Base-by-base conservation (phyloP, 2,888 invertebrate species). In the Euplexia lucipara region DNA sequence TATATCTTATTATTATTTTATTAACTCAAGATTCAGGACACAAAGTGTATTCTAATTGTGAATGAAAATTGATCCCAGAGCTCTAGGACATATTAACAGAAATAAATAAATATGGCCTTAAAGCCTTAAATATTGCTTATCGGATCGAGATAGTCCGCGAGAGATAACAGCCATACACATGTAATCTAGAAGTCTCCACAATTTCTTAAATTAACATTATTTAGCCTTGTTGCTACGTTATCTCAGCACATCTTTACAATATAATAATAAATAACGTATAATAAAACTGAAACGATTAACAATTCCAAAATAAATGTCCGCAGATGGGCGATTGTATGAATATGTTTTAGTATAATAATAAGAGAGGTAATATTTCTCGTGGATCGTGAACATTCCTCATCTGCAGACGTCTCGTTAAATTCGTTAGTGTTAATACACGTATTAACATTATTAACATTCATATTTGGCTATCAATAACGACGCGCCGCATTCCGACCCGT, bases 401-500 rank as follows among this genome's bases (percentile, higher is more conserved):
- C 5, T 18, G n/a, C 8, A 0, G 47, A 51, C 26, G 16, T 51
- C 16, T 56, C 37, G 42, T 54, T 70, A 41, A 16, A 34, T 47
- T 56, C 26, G 45, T 52, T 45, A 18, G 44, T 66, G 75, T 56
- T 52, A 66, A 79, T 75, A 45, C 47, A 39, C 34, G 59, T 56
- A 71, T 79, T 67, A 67, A 61, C 16, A 54, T 74, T 54, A 72
- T 71, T 69, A 51, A 53, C 59, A 67, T 74, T 48, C 30, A 51
- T 51, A 53, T 78, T 62, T 51, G 57, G 22, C 65, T 54, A 58
- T 64, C 49, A 42, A 51, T 49, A 41, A 48, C 44, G 12, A 12
- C 26, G 39, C 30, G 63, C 66, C 75, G 51, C 79, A 75, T 67
- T 56, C 70, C 77, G 66, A 48, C 60, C 75, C 62, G 65, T 39